Percentiles rank a stretch among this genome's conserved stretches.
Evolutionary conservation across 1,140 invertebrate species (phyloP).

Genomic region (Papilio polyxenes): DNA sequence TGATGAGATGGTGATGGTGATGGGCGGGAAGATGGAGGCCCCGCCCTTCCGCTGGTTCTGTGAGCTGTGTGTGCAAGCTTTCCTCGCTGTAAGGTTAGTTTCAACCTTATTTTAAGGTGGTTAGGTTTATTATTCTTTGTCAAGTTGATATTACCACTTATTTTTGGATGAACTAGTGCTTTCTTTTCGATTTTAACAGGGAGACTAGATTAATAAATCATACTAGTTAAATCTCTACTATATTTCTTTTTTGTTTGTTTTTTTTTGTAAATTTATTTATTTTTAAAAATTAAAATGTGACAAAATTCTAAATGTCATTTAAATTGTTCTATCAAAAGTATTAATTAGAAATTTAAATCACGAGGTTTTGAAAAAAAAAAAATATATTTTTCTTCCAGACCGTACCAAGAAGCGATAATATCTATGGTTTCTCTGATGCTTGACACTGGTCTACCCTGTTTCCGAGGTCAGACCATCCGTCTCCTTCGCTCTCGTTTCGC

Average conservation of each 20-base stretch:
- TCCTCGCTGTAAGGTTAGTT: slow-evolving; percentile 93
- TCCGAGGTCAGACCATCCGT: slow-evolving; percentile 98
- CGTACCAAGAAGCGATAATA: slow-evolving; percentile 97
- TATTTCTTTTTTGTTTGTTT: too few relatives aligned
- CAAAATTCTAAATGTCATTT: too few relatives aligned
- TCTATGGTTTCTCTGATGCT: slow-evolving; percentile 98
- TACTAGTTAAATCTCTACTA: too few relatives aligned
- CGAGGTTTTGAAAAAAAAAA: background rate
- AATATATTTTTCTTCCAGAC: slow-evolving; percentile 83
- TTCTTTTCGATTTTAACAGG: too few relatives aligned
- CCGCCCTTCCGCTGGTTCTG: slow-evolving; percentile 98
- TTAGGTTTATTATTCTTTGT: background rate
- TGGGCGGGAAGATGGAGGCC: slow-evolving; percentile 99
- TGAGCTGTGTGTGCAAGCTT: slow-evolving; percentile 98
- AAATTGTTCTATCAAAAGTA: too few relatives aligned
- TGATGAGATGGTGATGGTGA: slow-evolving; percentile 99
- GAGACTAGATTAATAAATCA: too few relatives aligned
- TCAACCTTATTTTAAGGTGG: background rate
- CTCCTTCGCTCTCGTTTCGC: slow-evolving; percentile 93
- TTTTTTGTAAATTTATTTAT: too few relatives aligned
- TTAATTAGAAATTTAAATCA: too few relatives aligned
- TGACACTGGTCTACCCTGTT: slow-evolving; percentile 99
- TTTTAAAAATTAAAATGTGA: too few relatives aligned
- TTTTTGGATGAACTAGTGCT: too few relatives aligned
- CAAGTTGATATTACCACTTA: too few relatives aligned